phyloP scores from a whole-genome alignment of 2,888 invertebrate species.

The Platycheirus albimanus region DNA sequence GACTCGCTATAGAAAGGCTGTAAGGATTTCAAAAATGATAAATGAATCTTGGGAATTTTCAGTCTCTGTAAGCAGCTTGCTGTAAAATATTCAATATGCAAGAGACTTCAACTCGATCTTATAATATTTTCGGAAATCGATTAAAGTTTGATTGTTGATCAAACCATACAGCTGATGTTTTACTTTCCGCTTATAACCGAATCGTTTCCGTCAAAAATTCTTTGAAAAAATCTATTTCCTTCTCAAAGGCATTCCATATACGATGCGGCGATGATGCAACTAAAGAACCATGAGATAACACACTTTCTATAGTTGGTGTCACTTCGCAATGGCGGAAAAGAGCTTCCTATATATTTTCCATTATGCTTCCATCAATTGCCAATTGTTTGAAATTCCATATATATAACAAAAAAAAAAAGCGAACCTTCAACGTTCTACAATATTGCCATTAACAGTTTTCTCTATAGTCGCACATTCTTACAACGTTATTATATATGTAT shows the following conservation, averaged over 20 bases:
- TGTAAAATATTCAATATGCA: too few species aligned
- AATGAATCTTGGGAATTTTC: too few species aligned
- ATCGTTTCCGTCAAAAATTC: neutral
- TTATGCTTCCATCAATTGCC: slow-evolving; percentile 34
- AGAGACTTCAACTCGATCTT: too few species aligned
- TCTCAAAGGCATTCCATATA: neutral
- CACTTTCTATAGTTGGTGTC: neutral
- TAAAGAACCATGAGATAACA: neutral
- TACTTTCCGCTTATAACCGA: too few species aligned
- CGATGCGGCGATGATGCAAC: neutral
- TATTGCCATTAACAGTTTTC: slow-evolving; percentile 12
- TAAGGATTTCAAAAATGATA: too few species aligned
- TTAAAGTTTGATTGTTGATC: too few species aligned
- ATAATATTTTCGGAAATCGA: too few species aligned
- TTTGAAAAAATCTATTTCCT: slow-evolving; percentile 14
- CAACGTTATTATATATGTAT: neutral
- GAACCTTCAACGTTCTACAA: slow-evolving; percentile 5
- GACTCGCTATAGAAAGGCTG: too few species aligned
- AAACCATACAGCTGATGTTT: too few species aligned
- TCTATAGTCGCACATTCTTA: neutral
- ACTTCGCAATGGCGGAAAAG: slow-evolving; percentile 20
- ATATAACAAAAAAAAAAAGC: neutral
- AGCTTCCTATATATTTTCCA: slow-evolving; percentile 33
- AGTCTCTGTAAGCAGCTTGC: too few species aligned
- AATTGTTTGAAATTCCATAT: slow-evolving; percentile 35